Evolutionary conservation across 2,797 vertebrate genomes (phyloP), one percentile per base, ranked within the genome.

Genomic region (Echeneis naucrates): DNA sequence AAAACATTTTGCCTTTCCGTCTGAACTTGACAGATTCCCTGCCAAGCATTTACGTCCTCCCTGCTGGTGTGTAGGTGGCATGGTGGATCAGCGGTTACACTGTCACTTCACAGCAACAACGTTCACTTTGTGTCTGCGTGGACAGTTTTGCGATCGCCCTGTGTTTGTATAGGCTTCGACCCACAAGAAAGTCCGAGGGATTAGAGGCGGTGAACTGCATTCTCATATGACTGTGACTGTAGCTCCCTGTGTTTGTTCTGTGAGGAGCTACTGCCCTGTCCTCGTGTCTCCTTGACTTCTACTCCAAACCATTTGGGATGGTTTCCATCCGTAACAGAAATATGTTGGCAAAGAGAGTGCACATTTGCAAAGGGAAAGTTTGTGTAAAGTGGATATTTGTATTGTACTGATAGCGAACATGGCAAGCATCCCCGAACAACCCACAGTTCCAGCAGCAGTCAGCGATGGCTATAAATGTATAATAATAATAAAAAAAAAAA

Each of bases 1-100:
- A 80, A 88, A 91, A 87, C 82, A 76, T 89, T 92, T 88, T 86
- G 77, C 83, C 90, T 91, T 91, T 87, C 69, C 73, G 70, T 86
- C 77, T 80, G 57, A 89, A 88, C 52, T 78, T 90, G 86, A 85
- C 80, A 55, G 76, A 87, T 70, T 80, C 11, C 35, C 66, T 72
- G 82, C 88, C 79, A 87, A 81, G 67, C 48, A 17, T 72, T 80
- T 51, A 68, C 78, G 69, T 85, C 74, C 63, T 67, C 75, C 57
- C 33, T 77, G 52, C 66, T 67, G 57, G 59, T 58, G 72, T 37
- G 75, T 78, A 78, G 86, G 84, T 77, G 84, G 79, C 58, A 44
- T 57, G 30, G 68, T 63, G 74, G 84, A 72, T 85, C 59, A 75
- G 73, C 54, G 77, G 78, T 81, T 64, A 47, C 63, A 19, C 77